phyloP scores from a whole-genome alignment of 2,888 invertebrate species.

The Aspidiotus rigidus region DNA sequence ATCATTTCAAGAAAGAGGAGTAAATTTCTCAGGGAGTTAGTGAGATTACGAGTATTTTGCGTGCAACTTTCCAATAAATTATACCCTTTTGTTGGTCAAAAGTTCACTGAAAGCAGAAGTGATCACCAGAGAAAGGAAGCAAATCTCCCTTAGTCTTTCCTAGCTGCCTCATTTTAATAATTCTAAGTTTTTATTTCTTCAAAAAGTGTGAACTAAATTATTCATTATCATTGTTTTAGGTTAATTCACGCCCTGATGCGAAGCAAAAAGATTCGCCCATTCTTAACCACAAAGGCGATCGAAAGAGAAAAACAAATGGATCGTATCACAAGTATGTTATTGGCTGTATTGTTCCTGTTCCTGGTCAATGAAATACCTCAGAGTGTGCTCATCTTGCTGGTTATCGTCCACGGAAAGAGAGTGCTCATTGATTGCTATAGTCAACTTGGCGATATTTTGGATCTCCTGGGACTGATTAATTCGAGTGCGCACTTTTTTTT shows the following conservation, averaged over 20 bases:
- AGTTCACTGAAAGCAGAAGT: no score
- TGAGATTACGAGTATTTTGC: no score
- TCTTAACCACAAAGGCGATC: neutral
- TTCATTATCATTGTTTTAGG: neutral
- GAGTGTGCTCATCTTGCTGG: constrained; percentile 69
- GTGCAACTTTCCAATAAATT: no score
- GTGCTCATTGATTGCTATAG: constrained; percentile 73
- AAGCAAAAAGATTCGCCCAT: neutral
- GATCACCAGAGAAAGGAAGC: no score
- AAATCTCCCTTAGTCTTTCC: no score
- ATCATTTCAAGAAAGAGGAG: no score
- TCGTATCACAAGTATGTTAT: constrained; percentile 46
- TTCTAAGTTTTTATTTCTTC: no score
- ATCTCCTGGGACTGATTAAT: constrained; percentile 82
- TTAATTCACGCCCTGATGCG: constrained; percentile 1
- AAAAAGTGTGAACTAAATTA: no score
- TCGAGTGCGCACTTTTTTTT: constrained; percentile 89
- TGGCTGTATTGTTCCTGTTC: constrained; percentile 78
- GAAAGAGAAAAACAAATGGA: constrained; percentile 21
- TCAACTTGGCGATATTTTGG: constrained; percentile 76
- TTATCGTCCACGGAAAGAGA: constrained; percentile 62
- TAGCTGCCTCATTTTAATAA: no score
- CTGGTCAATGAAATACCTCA: constrained; percentile 85
- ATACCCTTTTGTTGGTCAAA: no score
- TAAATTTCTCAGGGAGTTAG: no score